phyloP scores from a whole-genome alignment of 2,888 invertebrate genomes.

The Harpalus rufipes region DNA sequence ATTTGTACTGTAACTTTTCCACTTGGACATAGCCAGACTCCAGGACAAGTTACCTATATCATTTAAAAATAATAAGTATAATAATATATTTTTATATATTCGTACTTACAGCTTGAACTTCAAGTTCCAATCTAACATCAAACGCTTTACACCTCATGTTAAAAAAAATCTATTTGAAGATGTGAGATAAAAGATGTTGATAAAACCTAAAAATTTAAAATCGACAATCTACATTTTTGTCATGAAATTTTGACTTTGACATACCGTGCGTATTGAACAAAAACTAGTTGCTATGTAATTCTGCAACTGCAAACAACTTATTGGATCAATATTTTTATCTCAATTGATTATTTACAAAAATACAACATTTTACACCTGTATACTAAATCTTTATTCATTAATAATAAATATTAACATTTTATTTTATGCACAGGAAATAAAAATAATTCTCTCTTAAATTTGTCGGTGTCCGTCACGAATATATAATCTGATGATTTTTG shows the following conservation, averaged over 20 bases:
- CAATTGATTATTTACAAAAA: not conserved
- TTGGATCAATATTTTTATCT: conserved; percentile 44
- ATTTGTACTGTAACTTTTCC: conserved; percentile 87
- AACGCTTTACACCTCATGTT: conserved; percentile 78
- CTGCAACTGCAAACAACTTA: conserved; percentile 5
- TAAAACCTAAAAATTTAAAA: conserved; percentile 22
- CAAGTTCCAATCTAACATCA: conserved; percentile 80
- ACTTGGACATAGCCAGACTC: conserved; percentile 90
- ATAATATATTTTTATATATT: not conserved
- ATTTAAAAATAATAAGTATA: conserved; percentile 12
- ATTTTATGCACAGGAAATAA: conserved; percentile 64
- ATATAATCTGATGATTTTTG: conserved; percentile 42
- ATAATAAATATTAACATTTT: conserved; percentile 21
- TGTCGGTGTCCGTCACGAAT: conserved; percentile 43
- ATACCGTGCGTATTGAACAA: not conserved
- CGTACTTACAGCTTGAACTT: conserved; percentile 79
- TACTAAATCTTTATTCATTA: conserved; percentile 18
- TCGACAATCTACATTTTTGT: conserved; percentile 46
- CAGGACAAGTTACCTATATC: conserved; percentile 88
- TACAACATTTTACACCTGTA: not conserved
- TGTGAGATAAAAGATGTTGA: conserved; percentile 7
- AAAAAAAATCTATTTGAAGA: not conserved
- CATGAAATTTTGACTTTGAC: conserved; percentile 26
- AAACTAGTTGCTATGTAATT: conserved; percentile 53
- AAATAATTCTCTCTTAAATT: conserved; percentile 50